phyloP scores from a whole-genome alignment of 2,888 invertebrate genomes.

The Eupithecia centaureata region DNA sequence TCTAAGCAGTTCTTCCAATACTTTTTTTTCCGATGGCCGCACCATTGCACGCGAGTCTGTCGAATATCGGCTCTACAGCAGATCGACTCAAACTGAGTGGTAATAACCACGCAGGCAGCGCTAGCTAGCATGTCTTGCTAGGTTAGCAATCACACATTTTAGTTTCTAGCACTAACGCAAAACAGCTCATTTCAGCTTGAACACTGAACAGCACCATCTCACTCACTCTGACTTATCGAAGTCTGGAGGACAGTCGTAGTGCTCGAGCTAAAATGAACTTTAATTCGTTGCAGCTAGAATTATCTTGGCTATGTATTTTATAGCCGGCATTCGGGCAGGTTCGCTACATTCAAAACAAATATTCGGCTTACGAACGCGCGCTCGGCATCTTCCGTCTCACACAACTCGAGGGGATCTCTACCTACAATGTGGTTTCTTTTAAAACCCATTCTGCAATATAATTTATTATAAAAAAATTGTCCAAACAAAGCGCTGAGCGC shows the following conservation, averaged over 20 bases:
- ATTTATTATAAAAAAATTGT: too few relatives aligned
- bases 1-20: background rate
- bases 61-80: too few relatives aligned
- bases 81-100: background rate
- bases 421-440: background rate
- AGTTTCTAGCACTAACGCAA: background rate
- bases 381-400: background rate
- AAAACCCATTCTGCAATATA: too few relatives aligned
- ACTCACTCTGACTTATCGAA: background rate
- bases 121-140: background rate
- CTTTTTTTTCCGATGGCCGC: background rate
- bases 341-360: too few relatives aligned
- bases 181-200: background rate
- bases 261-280: too few relatives aligned
- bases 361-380: too few relatives aligned
- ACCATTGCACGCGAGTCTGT: background rate
- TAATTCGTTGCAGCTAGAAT: too few relatives aligned
- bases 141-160: background rate
- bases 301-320: too few relatives aligned
- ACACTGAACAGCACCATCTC: background rate
- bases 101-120: background rate
- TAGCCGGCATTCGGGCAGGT: too few relatives aligned
- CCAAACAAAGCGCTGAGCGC: too few relatives aligned
- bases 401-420: background rate
- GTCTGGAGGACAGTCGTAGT: too few relatives aligned